Base-by-base conservation (phyloP, 2,797 vertebrate species). In the Phrynocephalus vlangalii region DNA sequence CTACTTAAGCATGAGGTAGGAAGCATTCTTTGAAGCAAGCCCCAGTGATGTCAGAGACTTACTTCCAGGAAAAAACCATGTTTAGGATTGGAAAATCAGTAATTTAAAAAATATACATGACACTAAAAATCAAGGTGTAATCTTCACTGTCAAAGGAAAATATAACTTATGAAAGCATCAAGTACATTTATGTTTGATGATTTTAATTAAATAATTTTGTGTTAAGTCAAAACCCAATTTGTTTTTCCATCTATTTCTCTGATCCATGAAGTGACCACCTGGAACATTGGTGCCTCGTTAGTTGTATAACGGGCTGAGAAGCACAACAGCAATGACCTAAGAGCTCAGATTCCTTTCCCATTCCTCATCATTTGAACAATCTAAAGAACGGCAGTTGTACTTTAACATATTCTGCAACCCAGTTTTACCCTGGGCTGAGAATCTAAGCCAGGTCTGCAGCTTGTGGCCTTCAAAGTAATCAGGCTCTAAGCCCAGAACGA, bases 231-330 rank as follows among this genome's bases (percentile, higher is more conserved):
- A 83, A 20, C 87, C n/a, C 0, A 86, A 87, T 81, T 3, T 80
- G 7, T 75, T 13, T 48, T 22, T 73, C 16, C 20, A 44, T 6
- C 10, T 80, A 77, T 82, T n/a, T 82, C 20, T 83, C n/a, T 38
- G 85, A 84, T 83, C 44, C 81, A 79, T 20, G 87, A 87, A 56
- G 60, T 63, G 87, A 91, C 79, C 66, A 67, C 52, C 20, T 89
- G 73, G 73, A 38, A 48, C 13, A 5, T 26, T 6, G 1, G 50
- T 26, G 63, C 4, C 24, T 86, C 38, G 78, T 89, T 72, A 91
- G 80, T 2, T 87, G 0, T 44, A 77, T 5, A 3, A 6, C 77
- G 5, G 0, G 0, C 63, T 75, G 26, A 87, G 76, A 67, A 89
- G 79, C 66, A 77, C 22, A 90, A 84, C 4, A 88, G 48, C 48